Conservation (phyloP, 2,113 vertebrate genomes). For the Desmodus rotundus region DNA sequence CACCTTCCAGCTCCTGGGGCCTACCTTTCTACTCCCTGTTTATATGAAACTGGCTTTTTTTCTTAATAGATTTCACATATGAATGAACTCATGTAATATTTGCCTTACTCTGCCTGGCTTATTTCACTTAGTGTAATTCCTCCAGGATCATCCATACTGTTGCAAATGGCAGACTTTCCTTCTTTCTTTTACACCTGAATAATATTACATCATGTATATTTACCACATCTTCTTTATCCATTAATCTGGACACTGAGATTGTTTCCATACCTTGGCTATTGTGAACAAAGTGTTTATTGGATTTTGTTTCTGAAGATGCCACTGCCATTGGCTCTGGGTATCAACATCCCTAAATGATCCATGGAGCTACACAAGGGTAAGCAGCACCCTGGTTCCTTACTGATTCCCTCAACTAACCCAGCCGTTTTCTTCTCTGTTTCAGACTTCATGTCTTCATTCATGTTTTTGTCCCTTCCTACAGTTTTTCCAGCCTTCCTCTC, state of each 20-base stretch:
- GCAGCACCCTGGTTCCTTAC: neutral
- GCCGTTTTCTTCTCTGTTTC: neutral
- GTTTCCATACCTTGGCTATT: neutral
- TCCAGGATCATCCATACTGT: neutral
- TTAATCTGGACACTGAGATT: neutral
- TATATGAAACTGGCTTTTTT: neutral
- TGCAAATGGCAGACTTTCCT: neutral
- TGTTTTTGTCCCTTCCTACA: rapidly evolving
- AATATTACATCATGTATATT: neutral
- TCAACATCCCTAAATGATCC: neutral
- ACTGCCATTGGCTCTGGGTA: neutral
- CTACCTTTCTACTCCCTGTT: neutral
- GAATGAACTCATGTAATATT: neutral
- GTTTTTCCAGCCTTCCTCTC: neutral
- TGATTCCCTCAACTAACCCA: neutral
- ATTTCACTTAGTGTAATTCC: neutral
- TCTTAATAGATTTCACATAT: neutral
- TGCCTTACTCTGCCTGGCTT: neutral
- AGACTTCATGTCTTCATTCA: neutral
- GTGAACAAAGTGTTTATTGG: neutral
- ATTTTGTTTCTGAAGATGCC: neutral
- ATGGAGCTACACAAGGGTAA: neutral
- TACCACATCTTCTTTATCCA: neutral
- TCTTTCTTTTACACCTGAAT: neutral
- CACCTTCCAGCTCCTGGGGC: neutral